These are phyloP conservation scores for Hemibagrus guttatus DNA, from an alignment of 2,797 vertebrate genomes.

Conservation along the genomic window DNA sequence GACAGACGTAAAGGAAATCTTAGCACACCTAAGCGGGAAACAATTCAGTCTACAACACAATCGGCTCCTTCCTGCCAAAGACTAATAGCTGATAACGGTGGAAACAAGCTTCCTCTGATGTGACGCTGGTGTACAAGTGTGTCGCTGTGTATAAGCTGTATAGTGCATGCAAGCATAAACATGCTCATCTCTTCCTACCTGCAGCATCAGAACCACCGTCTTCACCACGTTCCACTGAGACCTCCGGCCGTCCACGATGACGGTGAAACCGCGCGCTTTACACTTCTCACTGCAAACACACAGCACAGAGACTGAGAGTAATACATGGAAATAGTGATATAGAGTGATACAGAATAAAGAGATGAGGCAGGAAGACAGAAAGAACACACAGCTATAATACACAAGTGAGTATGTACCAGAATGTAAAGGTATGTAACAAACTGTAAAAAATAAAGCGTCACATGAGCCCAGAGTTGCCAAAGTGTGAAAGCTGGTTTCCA, in stretches of 20 bases:
- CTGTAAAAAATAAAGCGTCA: neutral
- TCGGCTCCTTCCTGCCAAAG: constrained; percentile 29
- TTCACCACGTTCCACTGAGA: constrained; percentile 98
- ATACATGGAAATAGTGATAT: neutral
- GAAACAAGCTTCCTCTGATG: neutral
- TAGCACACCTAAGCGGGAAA: constrained; percentile 16
- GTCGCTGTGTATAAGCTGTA: neutral
- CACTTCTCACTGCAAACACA: constrained; percentile 87
- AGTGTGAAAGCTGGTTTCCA: neutral
- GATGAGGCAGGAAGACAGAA: neutral
- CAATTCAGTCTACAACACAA: constrained; percentile 28
- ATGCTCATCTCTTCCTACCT: constrained; percentile 76
- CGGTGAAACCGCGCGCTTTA: constrained; percentile 97
- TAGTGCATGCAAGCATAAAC: neutral
- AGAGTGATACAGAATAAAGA: neutral
- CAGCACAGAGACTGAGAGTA: neutral
- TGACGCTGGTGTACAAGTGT: neutral
- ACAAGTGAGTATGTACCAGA: neutral
- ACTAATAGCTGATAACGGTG: neutral
- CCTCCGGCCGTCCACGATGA: constrained; percentile 96
- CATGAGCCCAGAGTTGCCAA: neutral
- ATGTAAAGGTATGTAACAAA: neutral
- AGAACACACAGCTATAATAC: neutral
- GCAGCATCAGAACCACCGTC: constrained; percentile 96
- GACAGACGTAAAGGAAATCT: neutral